Conservation (phyloP, 1,140 invertebrate genomes). For the Leptinotarsa undecemlineata region DNA sequence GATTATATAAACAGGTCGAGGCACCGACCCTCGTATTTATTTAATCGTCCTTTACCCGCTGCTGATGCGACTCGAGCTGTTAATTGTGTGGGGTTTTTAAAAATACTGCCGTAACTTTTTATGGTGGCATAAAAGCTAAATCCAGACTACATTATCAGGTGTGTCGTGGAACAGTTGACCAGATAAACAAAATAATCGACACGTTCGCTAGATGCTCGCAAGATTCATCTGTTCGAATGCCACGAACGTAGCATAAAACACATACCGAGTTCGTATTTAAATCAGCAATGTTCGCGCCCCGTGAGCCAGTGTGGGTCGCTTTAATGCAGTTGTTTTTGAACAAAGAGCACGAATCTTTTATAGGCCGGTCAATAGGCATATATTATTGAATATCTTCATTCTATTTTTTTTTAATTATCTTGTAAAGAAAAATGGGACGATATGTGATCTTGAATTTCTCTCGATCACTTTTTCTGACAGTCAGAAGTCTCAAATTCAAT, state of each 20-base stretch:
- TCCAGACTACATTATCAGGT: constrained; percentile 38
- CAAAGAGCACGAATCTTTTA: constrained; percentile 30
- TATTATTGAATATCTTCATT: no score
- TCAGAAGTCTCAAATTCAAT: no score
- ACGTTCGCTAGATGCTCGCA: constrained; percentile 3
- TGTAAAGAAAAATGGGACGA: no score
- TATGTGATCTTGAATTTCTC: no score
- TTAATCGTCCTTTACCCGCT: constrained; percentile 19
- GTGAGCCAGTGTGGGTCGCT: constrained; percentile 19
- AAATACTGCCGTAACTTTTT: constrained; percentile 35
- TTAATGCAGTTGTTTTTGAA: constrained; percentile 39
- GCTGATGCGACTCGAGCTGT: constrained; percentile 22
- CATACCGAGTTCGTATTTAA: constrained; percentile 27
- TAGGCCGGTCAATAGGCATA: neutral
- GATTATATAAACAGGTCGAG: constrained; percentile 11
- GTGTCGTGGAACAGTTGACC: constrained; percentile 31
- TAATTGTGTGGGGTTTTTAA: constrained; percentile 27
- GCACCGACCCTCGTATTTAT: constrained; percentile 13
- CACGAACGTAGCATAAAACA: constrained; percentile 32
- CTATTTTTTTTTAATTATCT: no score
- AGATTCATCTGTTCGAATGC: constrained; percentile 25
- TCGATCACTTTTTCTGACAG: no score
- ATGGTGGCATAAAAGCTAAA: constrained; percentile 35
- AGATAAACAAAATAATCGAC: constrained; percentile 27
- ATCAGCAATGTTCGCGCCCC: constrained; percentile 28